Conservation (phyloP, 2,888 invertebrate species). For the Caprella mutica region DNA sequence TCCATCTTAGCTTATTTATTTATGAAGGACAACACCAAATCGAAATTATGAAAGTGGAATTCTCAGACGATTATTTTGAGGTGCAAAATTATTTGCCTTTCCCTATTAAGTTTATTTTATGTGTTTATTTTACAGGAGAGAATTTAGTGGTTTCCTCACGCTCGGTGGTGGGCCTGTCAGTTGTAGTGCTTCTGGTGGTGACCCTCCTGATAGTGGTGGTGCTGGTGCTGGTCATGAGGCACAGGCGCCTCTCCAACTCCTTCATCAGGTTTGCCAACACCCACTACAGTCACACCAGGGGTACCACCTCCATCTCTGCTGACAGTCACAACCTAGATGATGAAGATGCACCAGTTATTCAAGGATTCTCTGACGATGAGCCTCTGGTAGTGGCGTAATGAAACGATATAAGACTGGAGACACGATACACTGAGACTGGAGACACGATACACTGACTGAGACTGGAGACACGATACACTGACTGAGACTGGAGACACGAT, state of each 20-base stretch:
- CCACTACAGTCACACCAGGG: conserved; percentile 74
- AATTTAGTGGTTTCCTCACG: conserved; percentile 35
- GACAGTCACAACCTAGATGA: conserved; percentile 53
- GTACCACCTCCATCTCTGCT: conserved; percentile 69
- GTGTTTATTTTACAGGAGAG: conserved; percentile 9
- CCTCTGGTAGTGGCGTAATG: conserved; percentile 72
- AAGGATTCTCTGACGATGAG: conserved; percentile 86
- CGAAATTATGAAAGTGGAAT: no score
- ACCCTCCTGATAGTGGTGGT: conserved; percentile 50
- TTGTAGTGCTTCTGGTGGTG: conserved; percentile 48
- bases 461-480: no score
- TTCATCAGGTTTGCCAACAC: conserved; percentile 71
- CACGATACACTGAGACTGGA: no score
- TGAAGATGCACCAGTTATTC: conserved; percentile 64
- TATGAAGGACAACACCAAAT: no score
- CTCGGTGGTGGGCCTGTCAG: conserved; percentile 44
- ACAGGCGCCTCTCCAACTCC: conserved; percentile 60
- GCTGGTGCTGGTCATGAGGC: conserved; percentile 53
- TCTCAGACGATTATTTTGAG: no score
- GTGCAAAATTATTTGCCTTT: no score
- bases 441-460: no score
- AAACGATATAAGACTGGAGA: no score
- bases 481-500: no score
- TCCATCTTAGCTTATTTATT: no score
- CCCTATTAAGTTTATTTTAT: no score